Evolutionary conservation across 2,797 vertebrate genomes (phyloP).

Genomic region (Esox masquinongy): DNA sequence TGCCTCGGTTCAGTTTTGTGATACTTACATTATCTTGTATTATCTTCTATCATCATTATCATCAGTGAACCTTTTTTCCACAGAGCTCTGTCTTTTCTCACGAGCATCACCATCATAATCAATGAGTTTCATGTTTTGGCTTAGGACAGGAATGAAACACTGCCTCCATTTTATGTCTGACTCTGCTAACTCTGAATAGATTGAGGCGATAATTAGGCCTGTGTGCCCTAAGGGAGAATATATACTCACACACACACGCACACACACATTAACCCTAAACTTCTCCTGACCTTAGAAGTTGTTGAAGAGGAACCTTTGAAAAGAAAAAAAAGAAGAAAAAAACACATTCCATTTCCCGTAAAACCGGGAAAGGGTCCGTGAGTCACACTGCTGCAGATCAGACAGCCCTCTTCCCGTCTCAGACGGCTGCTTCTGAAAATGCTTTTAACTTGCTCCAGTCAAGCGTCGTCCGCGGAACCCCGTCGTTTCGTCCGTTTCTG

Average conservation of each 20-base stretch:
- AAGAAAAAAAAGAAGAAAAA: conserved; percentile 55
- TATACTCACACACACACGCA: conserved; percentile 49
- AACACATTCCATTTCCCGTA: conserved; percentile 81
- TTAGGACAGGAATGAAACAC: background rate
- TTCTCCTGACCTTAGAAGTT: conserved; percentile 49
- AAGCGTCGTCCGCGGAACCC: conserved; percentile 20
- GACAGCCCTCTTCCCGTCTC: background rate
- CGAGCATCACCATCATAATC: background rate
- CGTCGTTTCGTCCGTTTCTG: conserved; percentile 5
- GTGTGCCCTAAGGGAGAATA: conserved; percentile 43
- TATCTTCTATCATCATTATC: background rate
- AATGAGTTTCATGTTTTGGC: background rate
- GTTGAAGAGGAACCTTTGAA: conserved; percentile 21
- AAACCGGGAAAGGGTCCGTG: conserved; percentile 61
- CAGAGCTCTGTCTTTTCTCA: background rate
- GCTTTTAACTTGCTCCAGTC: conserved; percentile 37
- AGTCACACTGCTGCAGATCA: conserved; percentile 21
- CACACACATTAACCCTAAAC: conserved; percentile 58
- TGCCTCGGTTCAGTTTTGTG: background rate
- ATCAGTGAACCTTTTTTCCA: background rate
- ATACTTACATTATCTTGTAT: background rate
- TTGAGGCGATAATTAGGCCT: conserved; percentile 54
- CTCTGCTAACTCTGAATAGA: conserved; percentile 31
- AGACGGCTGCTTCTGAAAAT: conserved; percentile 53
- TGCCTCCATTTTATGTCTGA: background rate